phyloP scores from a whole-genome alignment of 2,113 vertebrate species.

The Ochotona princeps region DNA sequence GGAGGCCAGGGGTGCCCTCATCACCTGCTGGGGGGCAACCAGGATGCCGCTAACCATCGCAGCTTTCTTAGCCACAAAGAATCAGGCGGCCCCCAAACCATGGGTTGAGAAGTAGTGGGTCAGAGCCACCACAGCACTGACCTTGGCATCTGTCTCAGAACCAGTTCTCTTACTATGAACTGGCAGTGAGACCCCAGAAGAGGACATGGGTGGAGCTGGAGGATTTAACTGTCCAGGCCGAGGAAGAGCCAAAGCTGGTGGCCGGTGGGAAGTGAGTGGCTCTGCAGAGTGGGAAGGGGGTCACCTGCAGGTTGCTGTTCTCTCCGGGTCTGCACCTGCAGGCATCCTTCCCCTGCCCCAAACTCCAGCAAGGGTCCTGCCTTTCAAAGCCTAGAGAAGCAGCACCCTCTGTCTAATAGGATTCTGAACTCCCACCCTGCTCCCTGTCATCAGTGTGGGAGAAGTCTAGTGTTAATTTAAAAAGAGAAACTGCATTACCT shows the following conservation, averaged over 20 bases:
- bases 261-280: too few relatives aligned
- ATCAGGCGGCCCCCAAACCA: rapidly evolving
- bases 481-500: conserved; percentile 82
- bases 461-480: conserved; percentile 82
- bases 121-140: not conserved
- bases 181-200: too few relatives aligned
- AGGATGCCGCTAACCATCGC: too few relatives aligned
- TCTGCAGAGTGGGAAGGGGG: rapidly evolving
- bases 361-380: rapidly evolving
- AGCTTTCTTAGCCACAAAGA: not conserved
- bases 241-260: rapidly evolving
- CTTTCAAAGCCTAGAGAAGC: not conserved
- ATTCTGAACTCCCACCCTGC: not conserved
- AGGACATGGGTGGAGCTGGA: not conserved
- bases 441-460: conserved; percentile 2
- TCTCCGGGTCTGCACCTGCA: not conserved
- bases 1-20: rapidly evolving
- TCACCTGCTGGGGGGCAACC: not conserved
- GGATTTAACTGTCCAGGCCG: not conserved
- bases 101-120: not conserved
- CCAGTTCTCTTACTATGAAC: not conserved
- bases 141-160: not conserved
- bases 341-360: rapidly evolving
- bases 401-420: not conserved
- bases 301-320: rapidly evolving